A percentile compares a stretch with the other conserved stretches of the same genome.
Conservation (phyloP, 2,797 vertebrate genomes). For the Cyclopterus lumpus region DNA sequence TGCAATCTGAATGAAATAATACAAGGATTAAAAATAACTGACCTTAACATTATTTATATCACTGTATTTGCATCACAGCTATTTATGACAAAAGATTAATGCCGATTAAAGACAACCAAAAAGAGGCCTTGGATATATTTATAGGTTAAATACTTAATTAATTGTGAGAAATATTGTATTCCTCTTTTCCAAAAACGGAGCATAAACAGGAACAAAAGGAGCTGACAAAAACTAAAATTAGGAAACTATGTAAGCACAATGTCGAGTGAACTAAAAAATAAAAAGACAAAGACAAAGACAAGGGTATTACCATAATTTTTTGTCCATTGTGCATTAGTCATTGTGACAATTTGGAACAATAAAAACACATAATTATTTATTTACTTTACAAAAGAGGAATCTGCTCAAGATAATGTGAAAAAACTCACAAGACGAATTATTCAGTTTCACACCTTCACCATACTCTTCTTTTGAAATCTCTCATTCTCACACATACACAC, state of each 20-base stretch:
- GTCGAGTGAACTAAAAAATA: background rate
- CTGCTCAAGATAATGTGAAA: slow-evolving; percentile 14
- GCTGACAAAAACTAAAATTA: background rate
- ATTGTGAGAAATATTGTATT: background rate
- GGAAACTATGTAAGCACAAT: background rate
- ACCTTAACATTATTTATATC: slow-evolving; percentile 57
- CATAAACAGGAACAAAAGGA: slow-evolving; percentile 7
- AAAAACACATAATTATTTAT: background rate
- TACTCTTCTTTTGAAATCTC: slow-evolving; percentile 49
- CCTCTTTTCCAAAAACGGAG: background rate
- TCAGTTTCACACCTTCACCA: slow-evolving; percentile 55
- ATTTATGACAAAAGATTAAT: slow-evolving; percentile 47
- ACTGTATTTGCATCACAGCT: slow-evolving; percentile 36
- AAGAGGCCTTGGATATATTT: slow-evolving; percentile 18
- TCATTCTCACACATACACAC: slow-evolving; percentile 21
- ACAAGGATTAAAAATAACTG: slow-evolving; percentile 55
- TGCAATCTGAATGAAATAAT: slow-evolving; percentile 26
- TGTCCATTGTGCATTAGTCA: background rate
- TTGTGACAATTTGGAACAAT: background rate
- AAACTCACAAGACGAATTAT: slow-evolving; percentile 30
- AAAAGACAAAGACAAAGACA: background rate
- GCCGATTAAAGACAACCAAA: slow-evolving; percentile 35
- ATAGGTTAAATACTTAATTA: background rate
- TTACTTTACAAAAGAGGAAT: slow-evolving; percentile 20
- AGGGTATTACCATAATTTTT: background rate